Base-by-base conservation (phyloP, 2,113 vertebrate species). In the Tenebrosternarchus preto region DNA sequence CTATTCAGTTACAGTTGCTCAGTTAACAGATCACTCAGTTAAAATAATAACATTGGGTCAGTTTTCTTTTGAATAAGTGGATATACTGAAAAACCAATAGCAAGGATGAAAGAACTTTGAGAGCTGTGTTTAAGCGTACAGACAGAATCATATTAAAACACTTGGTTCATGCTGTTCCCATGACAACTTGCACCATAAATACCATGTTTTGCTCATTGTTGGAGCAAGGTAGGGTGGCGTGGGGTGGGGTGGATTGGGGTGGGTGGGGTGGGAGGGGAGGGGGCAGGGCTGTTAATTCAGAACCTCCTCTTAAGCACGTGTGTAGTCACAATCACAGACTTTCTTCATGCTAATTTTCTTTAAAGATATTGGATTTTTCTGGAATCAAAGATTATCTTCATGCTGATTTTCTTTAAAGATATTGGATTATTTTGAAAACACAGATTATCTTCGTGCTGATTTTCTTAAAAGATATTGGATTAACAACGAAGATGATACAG, bases 81-180 rank as follows among this genome's bases (percentile, higher is more conserved):
- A 55, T 33, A 4, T 74, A 33, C 20, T 56, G 4, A 31, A 70
- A 68, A 29, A 50, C 43, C 43, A 50, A 12, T 15, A 50, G 15
- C 12, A 12, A 50, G 43, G 75, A 73, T 67, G 67, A 39, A 50
- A 77, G 53, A 83, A 77, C 84, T 88, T 80, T 88, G 81, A 31
- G 76, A 76, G 79, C 36, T 39, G 70, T 79, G 72, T 82, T 55
- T 64, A 50, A 22, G 39, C 33, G 87, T 87, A 87, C 64, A 90
- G 82, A 50, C 79, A 31, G 84, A 91, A 90, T 90, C 77, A 33
- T 86, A 89, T 91, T 89, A 88, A 0, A 78, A n/a, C 67, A 43
- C 63, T 69, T 39, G 60, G 25, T 70, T 69, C 76, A 68, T 77
- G 60, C 83, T 31, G 79, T 81, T 87, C 55, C 81, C 86, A 72